A percentile compares a stretch with the other conserved stretches of the same genome.
These are phyloP conservation scores for Phylloscopus whistleri DNA, from an alignment of 2,113 vertebrate species.

Conservation along the genomic window DNA sequence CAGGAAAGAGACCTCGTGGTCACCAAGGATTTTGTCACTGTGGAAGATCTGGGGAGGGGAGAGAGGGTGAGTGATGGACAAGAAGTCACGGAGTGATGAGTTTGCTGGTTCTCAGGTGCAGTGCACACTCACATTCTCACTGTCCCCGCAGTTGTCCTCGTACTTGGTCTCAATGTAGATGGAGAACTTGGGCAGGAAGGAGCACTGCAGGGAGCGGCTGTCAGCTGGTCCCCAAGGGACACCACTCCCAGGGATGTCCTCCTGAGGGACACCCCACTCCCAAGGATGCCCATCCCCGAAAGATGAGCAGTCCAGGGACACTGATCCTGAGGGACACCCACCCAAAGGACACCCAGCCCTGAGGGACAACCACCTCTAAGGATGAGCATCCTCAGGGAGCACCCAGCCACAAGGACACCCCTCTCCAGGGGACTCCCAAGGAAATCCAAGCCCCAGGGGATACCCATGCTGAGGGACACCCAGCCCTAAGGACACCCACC, in stretches of 20 bases:
- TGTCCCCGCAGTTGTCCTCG: constrained; percentile 75
- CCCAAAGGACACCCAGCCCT: background rate
- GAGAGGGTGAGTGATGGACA: background rate
- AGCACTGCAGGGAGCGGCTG: constrained; percentile 55
- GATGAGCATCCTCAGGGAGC: background rate
- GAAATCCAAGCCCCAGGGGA: background rate
- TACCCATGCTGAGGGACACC: background rate
- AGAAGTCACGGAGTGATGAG: accelerated
- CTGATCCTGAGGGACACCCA: background rate
- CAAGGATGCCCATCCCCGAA: background rate
- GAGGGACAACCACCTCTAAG: background rate
- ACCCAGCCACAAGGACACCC: background rate
- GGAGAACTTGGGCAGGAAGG: constrained; percentile 80
- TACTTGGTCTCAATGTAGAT: constrained; percentile 81
- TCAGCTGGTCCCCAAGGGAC: background rate
- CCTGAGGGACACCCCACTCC: background rate
- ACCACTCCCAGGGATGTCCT: background rate
- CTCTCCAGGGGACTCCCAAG: background rate
- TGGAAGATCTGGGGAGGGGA: constrained; percentile 63
- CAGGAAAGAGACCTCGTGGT: constrained; percentile 71
- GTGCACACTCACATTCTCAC: constrained; percentile 62
- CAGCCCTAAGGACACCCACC: background rate
- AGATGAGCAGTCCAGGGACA: background rate
- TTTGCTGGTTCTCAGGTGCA: background rate
- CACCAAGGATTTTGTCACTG: constrained; percentile 54